Percentiles rank a stretch among this genome's conserved stretches.
Conservation (phyloP, 1,140 invertebrate species). For the Sarcophaga peregrina region DNA sequence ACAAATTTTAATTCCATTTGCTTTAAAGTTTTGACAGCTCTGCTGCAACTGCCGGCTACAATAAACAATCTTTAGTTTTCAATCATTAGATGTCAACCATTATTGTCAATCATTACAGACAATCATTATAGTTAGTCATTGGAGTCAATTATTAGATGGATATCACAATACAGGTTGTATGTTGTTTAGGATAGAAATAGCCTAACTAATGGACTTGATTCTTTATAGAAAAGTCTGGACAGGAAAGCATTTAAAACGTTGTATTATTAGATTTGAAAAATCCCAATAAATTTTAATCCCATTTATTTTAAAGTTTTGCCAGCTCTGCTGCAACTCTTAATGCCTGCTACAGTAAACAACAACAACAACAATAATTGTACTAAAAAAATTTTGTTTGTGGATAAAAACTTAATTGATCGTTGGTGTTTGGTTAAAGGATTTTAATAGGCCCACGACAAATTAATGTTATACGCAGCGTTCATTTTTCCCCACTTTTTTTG, state of each 20-base stretch:
- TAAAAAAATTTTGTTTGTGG: conserved; percentile 27
- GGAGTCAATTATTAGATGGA: too few species aligned
- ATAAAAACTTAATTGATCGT: conserved; percentile 41
- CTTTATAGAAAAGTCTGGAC: too few species aligned
- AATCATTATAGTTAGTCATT: too few species aligned
- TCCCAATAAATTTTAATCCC: neutral
- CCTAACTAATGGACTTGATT: too few species aligned
- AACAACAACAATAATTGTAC: neutral
- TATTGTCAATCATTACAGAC: too few species aligned
- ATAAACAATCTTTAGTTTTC: too few species aligned
- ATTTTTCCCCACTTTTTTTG: neutral
- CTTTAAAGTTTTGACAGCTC: neutral
- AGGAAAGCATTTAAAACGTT: too few species aligned
- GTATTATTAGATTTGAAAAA: too few species aligned
- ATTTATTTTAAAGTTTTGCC: neutral
- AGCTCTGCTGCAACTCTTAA: neutral
- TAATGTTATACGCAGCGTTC: neutral
- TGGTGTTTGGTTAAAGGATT: conserved; percentile 33
- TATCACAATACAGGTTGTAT: too few species aligned
- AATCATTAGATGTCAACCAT: too few species aligned
- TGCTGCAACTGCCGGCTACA: neutral
- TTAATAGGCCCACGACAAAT: neutral
- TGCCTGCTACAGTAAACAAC: neutral
- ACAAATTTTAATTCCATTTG: neutral
- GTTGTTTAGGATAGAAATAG: too few species aligned